Base-by-base conservation (phyloP, 2,888 invertebrate genomes). In the Prenolepis imparis region DNA sequence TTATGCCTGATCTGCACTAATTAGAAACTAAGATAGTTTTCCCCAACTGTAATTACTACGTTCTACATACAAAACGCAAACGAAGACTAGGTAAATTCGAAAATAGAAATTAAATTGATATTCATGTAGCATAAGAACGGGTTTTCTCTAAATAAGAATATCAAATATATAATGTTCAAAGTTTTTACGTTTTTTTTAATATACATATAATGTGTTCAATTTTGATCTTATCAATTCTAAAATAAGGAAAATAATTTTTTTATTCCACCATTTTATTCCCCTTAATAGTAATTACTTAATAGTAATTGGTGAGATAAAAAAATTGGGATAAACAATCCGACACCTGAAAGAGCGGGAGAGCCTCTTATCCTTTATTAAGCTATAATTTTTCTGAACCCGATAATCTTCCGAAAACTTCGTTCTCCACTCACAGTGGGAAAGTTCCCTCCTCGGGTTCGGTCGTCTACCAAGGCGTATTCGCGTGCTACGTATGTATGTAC, bases 401-500 rank as follows among this genome's bases (percentile, higher is more conserved):
- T 21, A 24, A n/a, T 18, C 41, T 28, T 70, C 6, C n/a, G 12
- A 44, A 70, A 70, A 59, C 6, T 11, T 41, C 0, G 12, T 77
- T 36, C 68, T 15, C 21, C 55, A 3, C 9, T 21, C 36, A 48
- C 18, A 48, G 44, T 78, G 44, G 21, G 59, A 80, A 72, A 80
- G 72, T 61, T 66, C 12, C 24, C 52, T 75, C 52, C n/a, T 48
- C 21, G 18, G 28, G 36, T 36, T 67, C 21, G 18, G 63, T 44
- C 41, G 61, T 57, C 39, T 41, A 52, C 41, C 44, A 15, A 72
- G 77, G 28, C 21, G 18, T n/a, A 36, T 67, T 89, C 82, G 87
- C 85, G 87, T 84, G 88, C 18, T 78, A 68, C 32, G 78, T 85
- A 83, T 5, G 70, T 36, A 36, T 36, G 36, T 36, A 36, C 36